Evolutionary conservation across 2,888 invertebrate genomes (phyloP).

Genomic region (Spodoptera exigua): DNA sequence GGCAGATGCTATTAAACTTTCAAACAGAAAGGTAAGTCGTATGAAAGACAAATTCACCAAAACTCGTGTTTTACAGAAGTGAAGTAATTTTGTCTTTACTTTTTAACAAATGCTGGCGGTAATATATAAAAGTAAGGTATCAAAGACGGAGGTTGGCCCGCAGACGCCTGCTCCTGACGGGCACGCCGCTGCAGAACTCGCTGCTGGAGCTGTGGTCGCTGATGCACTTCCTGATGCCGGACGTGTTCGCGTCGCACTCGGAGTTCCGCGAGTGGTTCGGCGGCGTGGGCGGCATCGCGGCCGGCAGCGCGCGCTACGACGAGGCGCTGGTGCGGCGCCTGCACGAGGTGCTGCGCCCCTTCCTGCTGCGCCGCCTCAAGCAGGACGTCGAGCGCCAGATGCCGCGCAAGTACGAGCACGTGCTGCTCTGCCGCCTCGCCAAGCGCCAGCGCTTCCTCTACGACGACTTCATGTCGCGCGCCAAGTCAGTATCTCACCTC

Average conservation of each 20-base stretch:
- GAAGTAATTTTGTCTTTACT: too few relatives aligned
- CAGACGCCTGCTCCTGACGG: slow-evolving; percentile 96
- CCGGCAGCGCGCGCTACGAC: slow-evolving; percentile 69
- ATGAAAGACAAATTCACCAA: too few relatives aligned
- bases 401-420: slow-evolving; percentile 98
- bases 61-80: too few relatives aligned
- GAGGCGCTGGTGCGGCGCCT: slow-evolving; percentile 78
- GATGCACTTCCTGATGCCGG: slow-evolving; percentile 99
- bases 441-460: slow-evolving; percentile 99
- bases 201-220: slow-evolving; percentile 99
- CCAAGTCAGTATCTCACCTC: slow-evolving; percentile 91
- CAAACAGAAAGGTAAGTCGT: slow-evolving; percentile 95
- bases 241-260: slow-evolving; percentile 98
- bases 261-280: slow-evolving; percentile 99
- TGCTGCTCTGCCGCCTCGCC: slow-evolving; percentile 97
- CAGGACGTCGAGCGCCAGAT: slow-evolving; percentile 99
- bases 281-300: slow-evolving; percentile 92
- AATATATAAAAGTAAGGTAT: too few relatives aligned
- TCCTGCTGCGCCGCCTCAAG: slow-evolving; percentile 97
- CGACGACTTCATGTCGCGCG: slow-evolving; percentile 99
- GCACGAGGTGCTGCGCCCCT: slow-evolving; percentile 94
- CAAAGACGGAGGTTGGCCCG: too few relatives aligned
- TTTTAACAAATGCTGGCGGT: too few relatives aligned
- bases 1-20: slow-evolving; percentile 98
- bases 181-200: slow-evolving; percentile 98